phyloP scores from a whole-genome alignment of 2,113 vertebrate genomes.

The Apeltes quadracus region DNA sequence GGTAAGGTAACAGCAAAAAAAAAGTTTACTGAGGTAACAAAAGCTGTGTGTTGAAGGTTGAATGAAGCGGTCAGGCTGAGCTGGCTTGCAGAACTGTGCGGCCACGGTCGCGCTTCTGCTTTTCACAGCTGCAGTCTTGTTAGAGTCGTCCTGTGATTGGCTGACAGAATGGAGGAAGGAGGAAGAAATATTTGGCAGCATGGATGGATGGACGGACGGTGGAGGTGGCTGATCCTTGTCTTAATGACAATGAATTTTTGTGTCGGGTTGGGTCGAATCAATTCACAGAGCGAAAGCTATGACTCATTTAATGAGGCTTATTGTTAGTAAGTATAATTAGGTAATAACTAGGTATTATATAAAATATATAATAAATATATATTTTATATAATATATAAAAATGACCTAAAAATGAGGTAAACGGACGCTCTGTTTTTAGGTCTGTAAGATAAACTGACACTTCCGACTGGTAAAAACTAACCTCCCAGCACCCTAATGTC shows the following conservation, averaged over 20 bases:
- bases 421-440: too few species aligned
- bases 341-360: too few species aligned
- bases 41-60: too few species aligned
- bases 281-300: background rate
- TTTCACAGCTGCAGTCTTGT: slow-evolving; percentile 12
- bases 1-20: too few species aligned
- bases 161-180: slow-evolving; percentile 8
- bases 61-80: slow-evolving; percentile 29
- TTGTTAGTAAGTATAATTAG: too few species aligned
- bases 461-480: background rate
- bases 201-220: background rate
- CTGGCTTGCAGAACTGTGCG: slow-evolving; percentile 33
- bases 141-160: slow-evolving; percentile 64
- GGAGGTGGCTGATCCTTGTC: background rate
- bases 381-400: too few species aligned
- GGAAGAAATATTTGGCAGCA: slow-evolving; percentile 5
- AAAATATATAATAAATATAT: too few species aligned
- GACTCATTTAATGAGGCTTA: too few species aligned
- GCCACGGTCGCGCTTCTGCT: slow-evolving; percentile 30
- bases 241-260: too few species aligned
- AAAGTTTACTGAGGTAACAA: too few species aligned
- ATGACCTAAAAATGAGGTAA: too few species aligned
- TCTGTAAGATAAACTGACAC: background rate
- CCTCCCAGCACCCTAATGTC: background rate
- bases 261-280: background rate